Conservation (phyloP, 1,140 invertebrate species). For the Dendrolimus kikuchii region DNA sequence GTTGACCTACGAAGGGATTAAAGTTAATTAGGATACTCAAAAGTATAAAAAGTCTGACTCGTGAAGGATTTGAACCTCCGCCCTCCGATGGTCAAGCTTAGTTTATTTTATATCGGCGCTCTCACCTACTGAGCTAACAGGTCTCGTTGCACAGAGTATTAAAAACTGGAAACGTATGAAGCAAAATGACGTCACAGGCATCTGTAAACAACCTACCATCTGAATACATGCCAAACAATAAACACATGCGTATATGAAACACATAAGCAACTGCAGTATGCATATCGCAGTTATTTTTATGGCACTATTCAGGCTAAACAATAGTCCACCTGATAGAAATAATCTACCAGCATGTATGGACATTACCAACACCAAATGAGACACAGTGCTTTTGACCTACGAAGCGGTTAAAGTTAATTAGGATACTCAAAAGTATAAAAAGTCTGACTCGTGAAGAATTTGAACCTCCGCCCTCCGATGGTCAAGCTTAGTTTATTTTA, state of each 20-base stretch:
- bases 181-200: not conserved
- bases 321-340: too few relatives aligned
- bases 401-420: too few relatives aligned
- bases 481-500: not conserved
- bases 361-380: too few relatives aligned
- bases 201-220: not conserved
- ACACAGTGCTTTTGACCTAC: too few relatives aligned
- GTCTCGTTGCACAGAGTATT: not conserved
- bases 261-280: too few relatives aligned
- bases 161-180: not conserved
- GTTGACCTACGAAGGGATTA: too few relatives aligned
- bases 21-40: too few relatives aligned
- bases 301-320: too few relatives aligned
- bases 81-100: constrained; percentile 3
- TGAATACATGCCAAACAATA: not conserved
- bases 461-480: constrained; percentile 6
- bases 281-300: too few relatives aligned
- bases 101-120: constrained; percentile 5
- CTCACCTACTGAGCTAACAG: constrained; percentile 10
- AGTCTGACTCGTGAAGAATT: constrained; percentile 7
- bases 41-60: constrained; percentile 4
- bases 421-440: too few relatives aligned
- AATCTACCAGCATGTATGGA: too few relatives aligned
- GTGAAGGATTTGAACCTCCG: constrained; percentile 7
- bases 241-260: too few relatives aligned